Evolutionary conservation across 2,797 vertebrate genomes (phyloP).

Genomic region (Halcyon badia): DNA sequence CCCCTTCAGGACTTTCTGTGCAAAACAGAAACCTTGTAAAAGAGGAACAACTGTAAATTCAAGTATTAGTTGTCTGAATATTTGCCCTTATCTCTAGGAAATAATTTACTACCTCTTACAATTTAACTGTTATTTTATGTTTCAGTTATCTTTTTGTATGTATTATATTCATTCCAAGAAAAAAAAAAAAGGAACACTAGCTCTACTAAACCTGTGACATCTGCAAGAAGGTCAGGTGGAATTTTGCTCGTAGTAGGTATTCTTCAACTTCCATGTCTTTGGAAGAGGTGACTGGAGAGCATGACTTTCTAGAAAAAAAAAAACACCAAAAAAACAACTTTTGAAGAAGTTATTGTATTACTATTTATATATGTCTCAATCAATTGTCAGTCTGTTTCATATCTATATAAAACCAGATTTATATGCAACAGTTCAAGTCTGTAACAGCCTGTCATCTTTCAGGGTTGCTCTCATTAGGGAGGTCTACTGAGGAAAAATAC

Average conservation of each 20-base stretch:
- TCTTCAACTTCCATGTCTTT: neutral
- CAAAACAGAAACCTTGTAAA: conserved; percentile 1
- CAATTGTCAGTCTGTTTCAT: neutral
- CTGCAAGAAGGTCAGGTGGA: neutral
- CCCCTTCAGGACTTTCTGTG: neutral
- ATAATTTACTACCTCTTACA: neutral
- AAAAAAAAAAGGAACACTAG: neutral
- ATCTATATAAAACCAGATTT: conserved; percentile 10
- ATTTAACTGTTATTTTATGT: neutral
- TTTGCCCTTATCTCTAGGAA: neutral
- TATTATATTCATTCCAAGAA: neutral
- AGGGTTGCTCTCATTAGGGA: neutral
- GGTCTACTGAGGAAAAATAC: neutral
- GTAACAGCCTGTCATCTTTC: conserved; percentile 7
- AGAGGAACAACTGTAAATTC: neutral
- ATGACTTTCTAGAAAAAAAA: neutral
- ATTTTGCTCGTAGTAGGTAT: neutral
- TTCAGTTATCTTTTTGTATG: neutral
- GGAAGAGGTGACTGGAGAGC: neutral
- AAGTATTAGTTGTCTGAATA: neutral
- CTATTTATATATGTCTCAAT: neutral
- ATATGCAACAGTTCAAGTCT: neutral
- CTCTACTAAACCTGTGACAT: neutral
- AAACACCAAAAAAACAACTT: neutral
- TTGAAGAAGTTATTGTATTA: neutral